phyloP scores from a whole-genome alignment of 2,113 vertebrate genomes.

The Tamias sibiricus region DNA sequence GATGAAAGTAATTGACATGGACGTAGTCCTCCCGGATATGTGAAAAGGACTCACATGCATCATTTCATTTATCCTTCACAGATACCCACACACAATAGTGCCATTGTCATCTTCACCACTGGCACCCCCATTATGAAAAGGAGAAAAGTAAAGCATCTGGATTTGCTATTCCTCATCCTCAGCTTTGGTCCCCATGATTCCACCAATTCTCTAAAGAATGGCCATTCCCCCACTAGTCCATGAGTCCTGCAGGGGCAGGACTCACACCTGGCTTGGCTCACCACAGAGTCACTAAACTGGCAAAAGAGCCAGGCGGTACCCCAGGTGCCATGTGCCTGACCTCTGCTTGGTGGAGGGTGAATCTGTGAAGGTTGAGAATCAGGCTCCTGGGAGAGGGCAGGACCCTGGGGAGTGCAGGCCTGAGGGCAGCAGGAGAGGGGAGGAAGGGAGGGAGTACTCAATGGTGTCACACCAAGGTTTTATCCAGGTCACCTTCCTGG shows the following conservation, averaged over 20 bases:
- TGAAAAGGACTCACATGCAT: fast-evolving
- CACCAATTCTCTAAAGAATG: neutral
- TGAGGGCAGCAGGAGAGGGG: neutral
- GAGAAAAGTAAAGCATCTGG: neutral
- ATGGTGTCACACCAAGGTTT: neutral
- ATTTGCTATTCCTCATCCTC: neutral
- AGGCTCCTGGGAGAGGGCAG: neutral
- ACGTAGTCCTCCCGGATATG: neutral
- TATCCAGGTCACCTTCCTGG: no score
- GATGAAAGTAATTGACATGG: neutral
- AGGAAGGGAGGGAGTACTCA: neutral
- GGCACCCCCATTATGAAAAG: neutral
- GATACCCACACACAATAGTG: no score
- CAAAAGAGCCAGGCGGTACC: neutral
- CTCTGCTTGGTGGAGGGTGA: neutral
- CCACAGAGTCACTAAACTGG: neutral
- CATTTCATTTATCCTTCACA: neutral
- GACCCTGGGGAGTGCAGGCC: neutral
- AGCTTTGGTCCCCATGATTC: fast-evolving
- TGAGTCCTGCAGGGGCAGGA: neutral
- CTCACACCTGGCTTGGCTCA: neutral
- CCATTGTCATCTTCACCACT: no score
- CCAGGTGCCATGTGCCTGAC: fast-evolving
- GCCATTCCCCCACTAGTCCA: fast-evolving
- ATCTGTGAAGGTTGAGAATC: neutral